Base-by-base conservation (phyloP, 2,113 vertebrate genomes). In the Arizona elegans region DNA sequence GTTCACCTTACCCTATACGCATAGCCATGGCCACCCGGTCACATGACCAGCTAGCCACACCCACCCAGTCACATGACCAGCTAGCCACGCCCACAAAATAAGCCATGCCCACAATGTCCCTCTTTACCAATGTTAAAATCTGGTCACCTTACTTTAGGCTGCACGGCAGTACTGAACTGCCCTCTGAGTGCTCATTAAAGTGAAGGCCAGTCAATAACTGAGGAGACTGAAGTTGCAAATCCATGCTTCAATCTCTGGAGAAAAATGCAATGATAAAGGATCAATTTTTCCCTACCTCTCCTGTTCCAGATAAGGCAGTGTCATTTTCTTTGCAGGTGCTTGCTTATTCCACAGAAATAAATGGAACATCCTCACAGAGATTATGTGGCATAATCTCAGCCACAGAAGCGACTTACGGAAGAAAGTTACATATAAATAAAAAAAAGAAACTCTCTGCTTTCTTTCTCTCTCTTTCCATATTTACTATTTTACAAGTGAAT, bases 141-240 rank as follows among this genome's bases (percentile, higher is more conserved):
- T n/a, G n/a, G n/a, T n/a, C n/a, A n/a, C n/a, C n/a, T n/a, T n/a
- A n/a, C 92, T 95, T 87, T 93, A 89, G 56, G 53, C 91, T 91
- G 88, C 70, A 87, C 75, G 0, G 1, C 43, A 65, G 89, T 11
- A 55, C 50, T 90, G 93, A 91, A 93, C 21, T 92, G 90, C 56
- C 91, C 94, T 93, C 94, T 0, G 3, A 94, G 88, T 0, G 0
- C 88, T 92, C 93, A 0, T 91, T 91, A 95, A 65, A 3, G 23
- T 17, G 93, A 95, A 94, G 65, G 86, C 87, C 6, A 0, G 88
- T 0, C 1, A 92, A 89, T 58, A 93, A 93, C 59, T 47, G 55
- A 81, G 90, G 92, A 93, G 6, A 56, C 52, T 21, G 47, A 90
- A 86, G 91, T 93, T 92, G 89, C 95, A 95, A 96, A 95, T 94